These are phyloP conservation scores for Cryptotermes secundus DNA, from an alignment of 1,140 invertebrate species.

Conservation along the genomic window DNA sequence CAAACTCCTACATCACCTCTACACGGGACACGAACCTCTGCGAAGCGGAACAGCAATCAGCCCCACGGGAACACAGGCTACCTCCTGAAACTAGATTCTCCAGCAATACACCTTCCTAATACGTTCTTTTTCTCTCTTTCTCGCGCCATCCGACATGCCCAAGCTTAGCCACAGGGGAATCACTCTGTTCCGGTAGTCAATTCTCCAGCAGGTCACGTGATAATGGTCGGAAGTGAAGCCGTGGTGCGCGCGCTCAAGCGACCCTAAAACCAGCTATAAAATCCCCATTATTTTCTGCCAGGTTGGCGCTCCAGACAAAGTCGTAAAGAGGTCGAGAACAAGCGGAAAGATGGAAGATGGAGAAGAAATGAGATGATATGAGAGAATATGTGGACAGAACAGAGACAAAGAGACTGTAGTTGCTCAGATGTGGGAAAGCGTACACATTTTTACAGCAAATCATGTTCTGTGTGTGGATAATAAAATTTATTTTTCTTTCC, in stretches of 20 bases:
- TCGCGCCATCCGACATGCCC: not conserved
- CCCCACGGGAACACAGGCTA: not conserved
- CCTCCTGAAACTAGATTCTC: constrained; percentile 10
- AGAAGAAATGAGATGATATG: too few species aligned
- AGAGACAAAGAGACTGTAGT: not conserved
- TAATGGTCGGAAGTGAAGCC: not conserved
- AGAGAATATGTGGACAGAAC: too few species aligned
- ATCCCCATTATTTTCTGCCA: constrained; percentile 15
- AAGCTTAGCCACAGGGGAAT: not conserved
- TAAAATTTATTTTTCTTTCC: not conserved
- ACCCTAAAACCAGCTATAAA: constrained; percentile 16
- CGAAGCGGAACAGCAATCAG: not conserved
- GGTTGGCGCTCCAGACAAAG: not conserved
- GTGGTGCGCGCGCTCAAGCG: not conserved
- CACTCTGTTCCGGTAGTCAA: constrained; percentile 7
- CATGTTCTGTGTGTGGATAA: not conserved
- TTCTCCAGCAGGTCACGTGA: constrained; percentile 9
- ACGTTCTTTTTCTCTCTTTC: not conserved
- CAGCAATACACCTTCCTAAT: constrained; percentile 16
- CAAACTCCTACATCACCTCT: not conserved
- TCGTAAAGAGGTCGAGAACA: constrained; percentile 6
- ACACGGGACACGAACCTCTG: not conserved
- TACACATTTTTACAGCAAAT: constrained; percentile 15
- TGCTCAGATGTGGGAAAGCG: not conserved
- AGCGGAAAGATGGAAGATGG: not conserved